Percentiles rank a stretch among this genome's conserved stretches.
Evolutionary conservation across 1,140 invertebrate genomes (phyloP).

Genomic region (Procambarus virginalis): DNA sequence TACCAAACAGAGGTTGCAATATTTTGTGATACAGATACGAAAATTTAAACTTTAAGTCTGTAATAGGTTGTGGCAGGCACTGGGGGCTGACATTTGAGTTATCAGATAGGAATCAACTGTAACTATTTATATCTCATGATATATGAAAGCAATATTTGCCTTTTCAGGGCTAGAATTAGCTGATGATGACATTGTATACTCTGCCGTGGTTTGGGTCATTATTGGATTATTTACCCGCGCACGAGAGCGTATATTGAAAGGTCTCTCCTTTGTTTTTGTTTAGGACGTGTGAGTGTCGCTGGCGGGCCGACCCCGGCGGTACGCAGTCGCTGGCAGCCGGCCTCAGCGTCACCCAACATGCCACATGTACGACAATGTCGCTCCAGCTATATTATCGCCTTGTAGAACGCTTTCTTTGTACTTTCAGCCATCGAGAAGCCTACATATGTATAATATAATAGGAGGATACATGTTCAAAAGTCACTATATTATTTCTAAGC

Average conservation of each 20-base stretch:
- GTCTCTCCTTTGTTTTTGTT: slow-evolving; percentile 37
- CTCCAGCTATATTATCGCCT: not conserved
- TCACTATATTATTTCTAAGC: not conserved
- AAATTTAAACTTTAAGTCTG: not conserved
- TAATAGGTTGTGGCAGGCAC: too few species aligned
- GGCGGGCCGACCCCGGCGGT: slow-evolving; percentile 4
- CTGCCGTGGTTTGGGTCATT: not conserved
- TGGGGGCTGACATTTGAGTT: not conserved
- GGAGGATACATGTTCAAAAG: not conserved
- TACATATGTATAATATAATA: not conserved
- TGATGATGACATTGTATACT: not conserved
- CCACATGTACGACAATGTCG: not conserved
- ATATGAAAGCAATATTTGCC: not conserved
- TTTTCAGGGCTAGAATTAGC: not conserved
- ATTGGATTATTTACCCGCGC: not conserved
- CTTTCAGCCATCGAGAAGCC: not conserved
- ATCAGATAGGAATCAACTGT: not conserved
- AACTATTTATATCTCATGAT: not conserved
- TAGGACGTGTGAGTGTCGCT: not conserved
- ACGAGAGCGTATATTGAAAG: not conserved
- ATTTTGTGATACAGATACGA: not conserved
- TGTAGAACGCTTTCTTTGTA: not conserved
- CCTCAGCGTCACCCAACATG: not conserved
- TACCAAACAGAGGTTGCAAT: not conserved
- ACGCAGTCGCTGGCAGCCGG: not conserved